phyloP scores from a whole-genome alignment of 2,888 invertebrate species.

The Frankliniella fusca region DNA sequence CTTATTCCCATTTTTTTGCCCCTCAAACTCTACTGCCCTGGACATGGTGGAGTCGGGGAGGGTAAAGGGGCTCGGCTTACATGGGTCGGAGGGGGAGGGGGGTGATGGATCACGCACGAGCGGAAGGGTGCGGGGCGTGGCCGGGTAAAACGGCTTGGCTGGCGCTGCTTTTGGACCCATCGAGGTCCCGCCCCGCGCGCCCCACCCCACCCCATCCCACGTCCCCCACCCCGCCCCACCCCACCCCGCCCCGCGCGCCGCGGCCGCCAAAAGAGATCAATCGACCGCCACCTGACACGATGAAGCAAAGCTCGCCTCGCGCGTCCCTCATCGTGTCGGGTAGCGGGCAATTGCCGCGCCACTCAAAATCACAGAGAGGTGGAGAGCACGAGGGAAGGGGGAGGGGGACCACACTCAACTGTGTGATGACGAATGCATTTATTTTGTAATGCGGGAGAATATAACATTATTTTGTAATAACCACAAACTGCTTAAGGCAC shows the following conservation, averaged over 20 bases:
- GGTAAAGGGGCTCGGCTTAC: neutral
- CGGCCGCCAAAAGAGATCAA: neutral
- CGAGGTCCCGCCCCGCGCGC: no score
- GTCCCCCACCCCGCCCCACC: no score
- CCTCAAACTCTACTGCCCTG: neutral
- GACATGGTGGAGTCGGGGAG: neutral
- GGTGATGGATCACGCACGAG: neutral
- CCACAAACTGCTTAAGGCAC: no score
- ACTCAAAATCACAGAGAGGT: no score
- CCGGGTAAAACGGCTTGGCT: neutral
- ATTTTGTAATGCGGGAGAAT: no score
- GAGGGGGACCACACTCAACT: neutral
- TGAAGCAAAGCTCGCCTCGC: conserved; percentile 13
- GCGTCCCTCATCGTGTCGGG: conserved; percentile 3
- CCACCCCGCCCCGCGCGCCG: neutral
- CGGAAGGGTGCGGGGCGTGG: neutral
- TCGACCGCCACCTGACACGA: conserved; percentile 17
- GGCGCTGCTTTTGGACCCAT: neutral
- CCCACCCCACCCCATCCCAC: no score
- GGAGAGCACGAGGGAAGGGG: neutral
- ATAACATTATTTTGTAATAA: no score
- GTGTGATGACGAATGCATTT: neutral
- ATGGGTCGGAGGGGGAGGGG: neutral
- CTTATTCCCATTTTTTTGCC: neutral
- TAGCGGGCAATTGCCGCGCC: no score